Evolutionary conservation across 2,797 vertebrate species (phyloP).

Genomic region (Perodicticus potto): DNA sequence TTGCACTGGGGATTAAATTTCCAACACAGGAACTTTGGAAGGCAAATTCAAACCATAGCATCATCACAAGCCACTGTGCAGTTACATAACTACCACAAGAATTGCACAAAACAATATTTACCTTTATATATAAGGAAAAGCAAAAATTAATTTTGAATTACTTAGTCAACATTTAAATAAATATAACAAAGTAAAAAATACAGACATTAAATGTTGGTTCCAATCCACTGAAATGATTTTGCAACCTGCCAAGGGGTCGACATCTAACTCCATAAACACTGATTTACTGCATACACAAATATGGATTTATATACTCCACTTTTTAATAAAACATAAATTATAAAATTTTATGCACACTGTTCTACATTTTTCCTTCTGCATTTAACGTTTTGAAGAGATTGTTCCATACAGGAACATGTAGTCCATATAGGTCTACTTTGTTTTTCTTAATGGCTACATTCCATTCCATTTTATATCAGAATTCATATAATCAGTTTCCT

Average conservation of each 20-base stretch:
- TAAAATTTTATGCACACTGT: not conserved
- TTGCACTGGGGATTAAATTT: not conserved
- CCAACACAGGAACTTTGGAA: not conserved
- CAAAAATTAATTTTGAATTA: not conserved
- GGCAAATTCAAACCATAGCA: not conserved
- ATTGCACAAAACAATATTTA: not conserved
- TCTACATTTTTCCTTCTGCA: not conserved
- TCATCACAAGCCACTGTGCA: not conserved
- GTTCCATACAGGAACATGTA: not conserved
- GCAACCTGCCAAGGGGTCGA: not conserved
- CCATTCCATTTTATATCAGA: not conserved
- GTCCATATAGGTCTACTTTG: not conserved
- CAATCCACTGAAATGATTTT: conserved; percentile 21
- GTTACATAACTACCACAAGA: not conserved
- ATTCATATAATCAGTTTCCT: conserved; percentile 20
- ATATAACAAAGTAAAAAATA: not conserved
- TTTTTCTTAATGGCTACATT: not conserved
- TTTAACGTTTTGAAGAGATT: not conserved
- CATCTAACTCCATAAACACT: not conserved
- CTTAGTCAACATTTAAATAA: conserved; percentile 50
- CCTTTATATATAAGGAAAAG: not conserved
- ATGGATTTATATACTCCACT: not conserved
- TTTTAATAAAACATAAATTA: not conserved
- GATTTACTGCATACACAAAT: not conserved
- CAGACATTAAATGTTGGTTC: not conserved